These are phyloP conservation scores for Diorhabda carinulata DNA, from an alignment of 1,140 invertebrate species.

Conservation along the genomic window DNA sequence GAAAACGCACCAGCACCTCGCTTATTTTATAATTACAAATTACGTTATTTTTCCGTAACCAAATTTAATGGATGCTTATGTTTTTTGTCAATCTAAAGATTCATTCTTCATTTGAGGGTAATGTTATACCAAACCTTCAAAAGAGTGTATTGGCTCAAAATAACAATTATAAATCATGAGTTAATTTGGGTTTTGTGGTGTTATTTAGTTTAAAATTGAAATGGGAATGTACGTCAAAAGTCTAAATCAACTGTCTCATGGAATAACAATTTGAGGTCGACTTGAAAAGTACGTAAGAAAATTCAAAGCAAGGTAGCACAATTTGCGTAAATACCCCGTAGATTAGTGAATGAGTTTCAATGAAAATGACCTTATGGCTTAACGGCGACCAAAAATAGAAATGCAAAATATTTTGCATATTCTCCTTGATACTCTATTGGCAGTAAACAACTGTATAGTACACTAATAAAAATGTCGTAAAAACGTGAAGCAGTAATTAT, in stretches of 20 bases:
- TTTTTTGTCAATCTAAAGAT: neutral
- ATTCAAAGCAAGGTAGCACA: neutral
- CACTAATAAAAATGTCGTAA: neutral
- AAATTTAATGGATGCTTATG: neutral
- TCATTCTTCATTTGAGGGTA: too few relatives aligned
- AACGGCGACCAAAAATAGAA: slow-evolving; percentile 5
- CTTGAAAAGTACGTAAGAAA: too few relatives aligned
- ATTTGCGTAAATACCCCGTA: neutral
- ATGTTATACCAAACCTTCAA: too few relatives aligned
- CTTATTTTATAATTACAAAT: neutral
- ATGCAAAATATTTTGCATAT: slow-evolving; percentile 10
- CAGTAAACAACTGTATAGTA: neutral
- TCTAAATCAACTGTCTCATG: too few relatives aligned
- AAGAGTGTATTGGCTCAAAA: too few relatives aligned
- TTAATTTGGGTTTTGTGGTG: too few relatives aligned
- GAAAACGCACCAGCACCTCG: neutral
- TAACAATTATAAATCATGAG: too few relatives aligned
- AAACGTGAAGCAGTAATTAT: neutral
- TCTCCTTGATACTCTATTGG: slow-evolving; percentile 8
- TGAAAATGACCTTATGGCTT: slow-evolving; percentile 6
- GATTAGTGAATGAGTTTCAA: slow-evolving; percentile 1
- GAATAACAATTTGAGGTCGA: too few relatives aligned
- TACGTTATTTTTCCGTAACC: neutral
- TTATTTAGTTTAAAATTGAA: too few relatives aligned
- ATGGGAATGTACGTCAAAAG: too few relatives aligned